Percentiles rank a stretch among this genome's conserved stretches.
phyloP scores from a whole-genome alignment of 2,113 vertebrate genomes.

The Sorex araneus region DNA sequence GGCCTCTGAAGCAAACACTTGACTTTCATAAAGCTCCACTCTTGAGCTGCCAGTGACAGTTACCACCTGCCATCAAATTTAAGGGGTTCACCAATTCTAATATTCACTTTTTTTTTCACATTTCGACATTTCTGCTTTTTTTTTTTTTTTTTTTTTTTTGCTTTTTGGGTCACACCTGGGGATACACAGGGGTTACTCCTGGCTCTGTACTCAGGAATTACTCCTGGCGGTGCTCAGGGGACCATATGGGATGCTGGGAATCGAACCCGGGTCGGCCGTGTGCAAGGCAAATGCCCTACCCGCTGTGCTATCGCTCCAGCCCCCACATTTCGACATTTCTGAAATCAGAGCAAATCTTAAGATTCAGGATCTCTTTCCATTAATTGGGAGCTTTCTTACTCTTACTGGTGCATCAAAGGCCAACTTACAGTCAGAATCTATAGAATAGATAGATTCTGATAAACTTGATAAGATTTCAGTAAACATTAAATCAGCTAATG shows the following conservation, averaged over 20 bases:
- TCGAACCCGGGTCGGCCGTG: too few relatives aligned
- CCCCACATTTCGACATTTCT: slow-evolving; percentile 25
- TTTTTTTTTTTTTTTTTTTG: too few relatives aligned
- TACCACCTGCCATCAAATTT: not conserved
- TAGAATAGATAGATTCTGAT: not conserved
- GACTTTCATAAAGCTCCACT: not conserved
- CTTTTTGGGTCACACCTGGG: too few relatives aligned
- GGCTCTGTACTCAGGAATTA: too few relatives aligned
- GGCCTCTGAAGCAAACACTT: not conserved
- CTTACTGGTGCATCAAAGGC: not conserved
- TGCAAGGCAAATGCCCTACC: too few relatives aligned
- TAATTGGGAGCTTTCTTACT: not conserved
- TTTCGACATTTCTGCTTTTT: slow-evolving; percentile 36
- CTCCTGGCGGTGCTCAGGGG: too few relatives aligned
- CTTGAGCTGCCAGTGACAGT: not conserved
- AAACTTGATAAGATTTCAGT: not conserved
- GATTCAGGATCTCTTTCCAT: not conserved
- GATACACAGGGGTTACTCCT: too few relatives aligned
- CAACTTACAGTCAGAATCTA: not conserved
- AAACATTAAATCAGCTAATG: slow-evolving; percentile 5
- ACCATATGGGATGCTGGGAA: too few relatives aligned
- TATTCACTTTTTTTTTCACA: not conserved
- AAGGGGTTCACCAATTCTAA: not conserved
- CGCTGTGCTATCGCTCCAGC: too few relatives aligned
- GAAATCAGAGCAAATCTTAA: slow-evolving; percentile 24